These are phyloP conservation scores for Eunapius fragilis DNA, from an alignment of 37 sponge, comb jelly and placozoan species.

Conservation along the genomic window DNA sequence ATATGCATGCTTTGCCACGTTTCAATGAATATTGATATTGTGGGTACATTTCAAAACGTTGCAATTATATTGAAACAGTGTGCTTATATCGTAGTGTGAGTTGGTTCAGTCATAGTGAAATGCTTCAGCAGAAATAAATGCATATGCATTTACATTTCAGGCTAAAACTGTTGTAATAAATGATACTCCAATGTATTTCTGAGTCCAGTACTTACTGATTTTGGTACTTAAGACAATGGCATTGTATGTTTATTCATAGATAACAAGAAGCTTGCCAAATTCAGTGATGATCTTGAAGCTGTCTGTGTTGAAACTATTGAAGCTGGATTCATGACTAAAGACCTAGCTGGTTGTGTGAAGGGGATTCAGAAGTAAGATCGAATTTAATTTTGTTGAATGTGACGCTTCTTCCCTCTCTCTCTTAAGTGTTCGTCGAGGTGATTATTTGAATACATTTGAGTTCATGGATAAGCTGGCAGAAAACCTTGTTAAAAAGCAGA, in stretches of 20 bases:
- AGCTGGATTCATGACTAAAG: constrained; percentile 94
- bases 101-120: too few relatives aligned
- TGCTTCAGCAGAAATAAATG: too few relatives aligned
- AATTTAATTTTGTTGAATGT: neutral
- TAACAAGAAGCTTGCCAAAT: constrained; percentile 64
- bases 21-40: too few relatives aligned
- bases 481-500: constrained; percentile 71
- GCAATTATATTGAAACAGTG: too few relatives aligned
- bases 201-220: too few relatives aligned
- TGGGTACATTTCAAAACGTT: too few relatives aligned
- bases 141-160: too few relatives aligned
- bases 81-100: too few relatives aligned
- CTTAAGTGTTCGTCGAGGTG: constrained; percentile 69
- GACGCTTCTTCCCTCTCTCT: neutral
- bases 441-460: constrained; percentile 95
- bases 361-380: constrained; percentile 31
- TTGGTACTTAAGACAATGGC: too few relatives aligned
- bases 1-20: too few relatives aligned
- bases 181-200: too few relatives aligned
- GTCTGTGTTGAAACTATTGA: constrained; percentile 95
- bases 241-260: constrained; percentile 15
- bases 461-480: constrained; percentile 95
- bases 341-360: constrained; percentile 90
- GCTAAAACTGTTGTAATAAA: too few relatives aligned
- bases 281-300: constrained; percentile 71